Base-by-base conservation (phyloP, 2,113 vertebrate genomes). In the Macrotis lagotis region DNA sequence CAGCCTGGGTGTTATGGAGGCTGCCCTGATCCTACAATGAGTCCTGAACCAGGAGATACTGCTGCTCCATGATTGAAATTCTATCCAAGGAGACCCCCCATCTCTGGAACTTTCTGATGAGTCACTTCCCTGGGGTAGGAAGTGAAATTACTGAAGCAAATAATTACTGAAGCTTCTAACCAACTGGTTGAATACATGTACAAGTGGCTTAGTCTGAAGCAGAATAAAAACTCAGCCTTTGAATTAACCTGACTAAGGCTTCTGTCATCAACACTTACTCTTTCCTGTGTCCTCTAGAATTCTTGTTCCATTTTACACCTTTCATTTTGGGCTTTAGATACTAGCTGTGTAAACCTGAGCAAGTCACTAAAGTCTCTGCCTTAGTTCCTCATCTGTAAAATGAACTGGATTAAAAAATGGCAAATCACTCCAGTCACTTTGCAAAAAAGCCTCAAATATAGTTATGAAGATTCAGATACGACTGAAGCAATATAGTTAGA, bases 151-250 rank as follows among this genome's bases (percentile, higher is more conserved):
- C 37, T 44, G 66, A 74, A 44, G 5, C 37, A 8, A n/a, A n/a
- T n/a, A n/a, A n/a, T n/a, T n/a, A n/a, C n/a, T n/a, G n/a, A n/a
- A n/a, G n/a, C n/a, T n/a, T n/a, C 66, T 74, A 16, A 74, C 5
- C 66, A 74, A 4, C 92, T 98, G 96, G 98, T 97, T 16, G 98
- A 98, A 90, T 98, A 98, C 37, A 97, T 98, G 47, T 98, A 98
- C 25, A 97, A 96, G 31, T 96, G 97, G 6, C 97, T 98, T 50
- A 98, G 97, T 6, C 97, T 98, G 25, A 98, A 98, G 91, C 96
- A 96, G 96, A 98, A 74, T 96, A 97, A 91, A 22, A 74, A 8
- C n/a, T 74, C 5, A 14, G 66, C 5, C 12, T 74, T n/a, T 74
- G 37, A 14, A 22, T 74, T 74, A 44, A 1, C 16, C 66, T 74